Evolutionary conservation across 2,113 vertebrate species (phyloP).

Genomic region (Rutilus rutilus): DNA sequence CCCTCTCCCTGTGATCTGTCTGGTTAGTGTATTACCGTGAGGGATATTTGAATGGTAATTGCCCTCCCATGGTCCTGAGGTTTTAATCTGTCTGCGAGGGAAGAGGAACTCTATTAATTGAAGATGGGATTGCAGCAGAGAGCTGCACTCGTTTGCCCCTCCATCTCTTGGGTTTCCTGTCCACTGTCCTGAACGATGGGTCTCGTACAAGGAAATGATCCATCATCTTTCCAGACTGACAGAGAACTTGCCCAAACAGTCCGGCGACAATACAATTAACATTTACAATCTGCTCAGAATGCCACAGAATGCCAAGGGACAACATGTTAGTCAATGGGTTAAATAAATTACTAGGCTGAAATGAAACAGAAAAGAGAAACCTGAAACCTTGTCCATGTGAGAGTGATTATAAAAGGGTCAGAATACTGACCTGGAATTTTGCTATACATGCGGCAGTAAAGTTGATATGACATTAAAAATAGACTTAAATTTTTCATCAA

Average conservation of each 20-base stretch:
- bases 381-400: neutral
- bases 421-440: neutral
- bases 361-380: neutral
- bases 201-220: neutral
- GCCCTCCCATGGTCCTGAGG: conserved; percentile 22
- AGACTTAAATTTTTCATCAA: neutral
- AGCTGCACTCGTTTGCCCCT: conserved; percentile 18
- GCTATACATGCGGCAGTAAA: neutral
- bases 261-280: conserved; percentile 30
- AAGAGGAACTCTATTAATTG: conserved; percentile 37
- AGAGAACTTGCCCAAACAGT: neutral
- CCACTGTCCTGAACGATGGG: neutral
- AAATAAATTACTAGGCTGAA: conserved; percentile 16
- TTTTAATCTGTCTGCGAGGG: conserved; percentile 37
- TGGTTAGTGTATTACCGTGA: conserved; percentile 35
- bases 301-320: conserved; percentile 23
- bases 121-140: conserved; percentile 22
- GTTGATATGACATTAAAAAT: neutral
- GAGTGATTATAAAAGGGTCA: neutral
- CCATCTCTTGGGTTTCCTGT: conserved; percentile 9
- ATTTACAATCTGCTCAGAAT: conserved; percentile 37
- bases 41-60: conserved; percentile 45
- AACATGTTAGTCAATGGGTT: conserved; percentile 16
- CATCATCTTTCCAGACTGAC: conserved; percentile 33
- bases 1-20: conserved; percentile 14